A percentile compares a stretch with the other conserved stretches of the same genome.
phyloP scores from a whole-genome alignment of 92 coral and sea anemone genomes.

The Epizoanthus ramosus region DNA sequence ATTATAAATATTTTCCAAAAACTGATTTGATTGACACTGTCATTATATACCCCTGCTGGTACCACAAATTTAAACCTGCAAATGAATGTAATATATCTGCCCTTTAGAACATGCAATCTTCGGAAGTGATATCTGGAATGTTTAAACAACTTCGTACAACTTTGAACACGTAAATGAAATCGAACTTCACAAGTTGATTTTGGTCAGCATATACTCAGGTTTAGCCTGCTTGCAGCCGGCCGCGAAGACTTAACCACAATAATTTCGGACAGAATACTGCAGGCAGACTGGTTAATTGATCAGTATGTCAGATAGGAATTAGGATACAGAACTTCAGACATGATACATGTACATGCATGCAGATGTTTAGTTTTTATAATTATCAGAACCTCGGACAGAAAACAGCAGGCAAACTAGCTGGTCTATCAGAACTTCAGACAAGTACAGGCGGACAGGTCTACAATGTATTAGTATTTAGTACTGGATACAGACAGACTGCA shows the following conservation, averaged over 20 bases:
- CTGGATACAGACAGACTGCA: too few relatives aligned
- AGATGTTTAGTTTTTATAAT: too few relatives aligned
- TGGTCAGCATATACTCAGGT: neutral
- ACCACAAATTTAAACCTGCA: neutral
- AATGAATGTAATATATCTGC: conserved; percentile 2
- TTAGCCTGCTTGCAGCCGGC: too few relatives aligned
- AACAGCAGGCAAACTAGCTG: neutral
- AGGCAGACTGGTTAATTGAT: neutral
- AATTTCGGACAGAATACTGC: neutral
- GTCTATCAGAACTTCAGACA: too few relatives aligned
- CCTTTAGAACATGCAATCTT: conserved; percentile 16
- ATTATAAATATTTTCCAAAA: too few relatives aligned
- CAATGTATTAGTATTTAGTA: too few relatives aligned
- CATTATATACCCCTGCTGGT: neutral
- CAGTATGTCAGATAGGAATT: too few relatives aligned
- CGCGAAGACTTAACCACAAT: too few relatives aligned
- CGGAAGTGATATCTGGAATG: conserved; percentile 5
- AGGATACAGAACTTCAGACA: too few relatives aligned
- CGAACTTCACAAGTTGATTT: neutral
- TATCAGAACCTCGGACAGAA: too few relatives aligned
- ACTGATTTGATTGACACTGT: too few relatives aligned
- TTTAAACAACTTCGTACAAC: neutral
- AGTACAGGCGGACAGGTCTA: neutral
- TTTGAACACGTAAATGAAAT: neutral
- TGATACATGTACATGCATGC: too few relatives aligned